A percentile compares a stretch with the other conserved stretches of the same genome.
These are phyloP conservation scores for Lepidothrix coronata DNA, from an alignment of 2,113 vertebrate species.

Conservation along the genomic window DNA sequence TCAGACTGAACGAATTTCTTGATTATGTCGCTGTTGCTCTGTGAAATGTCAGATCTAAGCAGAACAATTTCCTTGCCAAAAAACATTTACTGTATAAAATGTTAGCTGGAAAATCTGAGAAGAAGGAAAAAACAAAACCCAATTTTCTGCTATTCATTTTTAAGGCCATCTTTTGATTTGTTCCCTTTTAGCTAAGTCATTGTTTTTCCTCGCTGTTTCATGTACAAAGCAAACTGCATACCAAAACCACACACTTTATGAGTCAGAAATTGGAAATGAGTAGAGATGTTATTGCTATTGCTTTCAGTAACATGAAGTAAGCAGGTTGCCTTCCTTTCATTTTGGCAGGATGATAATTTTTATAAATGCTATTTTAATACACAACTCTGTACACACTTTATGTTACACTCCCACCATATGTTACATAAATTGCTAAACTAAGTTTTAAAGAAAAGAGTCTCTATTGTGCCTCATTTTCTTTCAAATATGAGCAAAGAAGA, in stretches of 20 bases:
- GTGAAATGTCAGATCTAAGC: conserved; percentile 49
- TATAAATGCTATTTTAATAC: conserved; percentile 1
- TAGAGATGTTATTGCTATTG: neutral
- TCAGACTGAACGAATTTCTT: conserved; percentile 19
- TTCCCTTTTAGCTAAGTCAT: conserved; percentile 38
- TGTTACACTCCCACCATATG: neutral
- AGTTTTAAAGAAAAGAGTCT: neutral
- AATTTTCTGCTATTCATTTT: neutral
- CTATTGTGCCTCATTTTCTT: neutral
- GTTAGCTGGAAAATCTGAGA: conserved; percentile 38
- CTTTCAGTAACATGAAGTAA: conserved; percentile 18
- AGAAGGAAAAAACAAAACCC: neutral
- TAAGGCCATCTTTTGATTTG: conserved; percentile 34
- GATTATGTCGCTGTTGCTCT: conserved; percentile 19
- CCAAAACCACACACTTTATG: conserved; percentile 46
- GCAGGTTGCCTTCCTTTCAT: conserved; percentile 32
- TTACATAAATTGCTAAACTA: neutral
- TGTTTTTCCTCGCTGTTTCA: conserved; percentile 59
- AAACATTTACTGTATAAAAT: conserved; percentile 46
- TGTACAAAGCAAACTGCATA: conserved; percentile 55
- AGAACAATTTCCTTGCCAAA: conserved; percentile 54
- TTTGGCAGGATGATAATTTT: conserved; percentile 15
- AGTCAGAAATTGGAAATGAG: conserved; percentile 25
- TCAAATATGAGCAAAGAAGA: neutral
- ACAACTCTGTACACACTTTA: neutral